These are phyloP conservation scores for Gadus macrocephalus DNA, from an alignment of 2,113 vertebrate genomes.

Conservation along the genomic window DNA sequence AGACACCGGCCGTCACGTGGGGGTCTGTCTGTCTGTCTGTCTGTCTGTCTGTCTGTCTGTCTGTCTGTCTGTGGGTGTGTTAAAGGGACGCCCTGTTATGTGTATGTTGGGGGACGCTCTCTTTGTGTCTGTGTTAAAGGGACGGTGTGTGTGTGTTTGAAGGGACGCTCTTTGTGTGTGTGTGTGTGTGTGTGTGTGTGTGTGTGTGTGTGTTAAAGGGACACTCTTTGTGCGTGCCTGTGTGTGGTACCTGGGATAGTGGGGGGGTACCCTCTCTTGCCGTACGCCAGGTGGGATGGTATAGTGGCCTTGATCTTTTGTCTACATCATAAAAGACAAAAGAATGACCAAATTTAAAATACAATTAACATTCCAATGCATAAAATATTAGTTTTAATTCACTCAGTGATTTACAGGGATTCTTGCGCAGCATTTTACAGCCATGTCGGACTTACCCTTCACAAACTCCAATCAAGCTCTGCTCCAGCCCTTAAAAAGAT, in stretches of 20 bases:
- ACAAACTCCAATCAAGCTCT: conserved; percentile 90
- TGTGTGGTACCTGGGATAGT: conserved; percentile 84
- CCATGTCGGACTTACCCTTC: conserved; percentile 81
- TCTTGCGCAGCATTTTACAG: neutral
- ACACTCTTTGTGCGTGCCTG: too few relatives aligned
- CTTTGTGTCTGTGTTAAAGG: too few relatives aligned
- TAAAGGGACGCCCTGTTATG: too few relatives aligned
- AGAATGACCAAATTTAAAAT: neutral
- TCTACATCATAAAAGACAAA: conserved; percentile 58
- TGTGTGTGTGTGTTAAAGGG: too few relatives aligned
- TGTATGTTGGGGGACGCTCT: neutral
- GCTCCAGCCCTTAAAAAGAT: conserved; percentile 82
- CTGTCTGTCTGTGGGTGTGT: neutral
- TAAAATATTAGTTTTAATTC: neutral
- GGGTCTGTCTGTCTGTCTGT: too few relatives aligned
- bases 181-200: neutral
- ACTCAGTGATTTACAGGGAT: neutral
- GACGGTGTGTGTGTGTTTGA: too few relatives aligned
- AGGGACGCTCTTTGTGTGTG: neutral
- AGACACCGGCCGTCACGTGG: neutral
- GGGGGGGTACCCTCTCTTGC: conserved; percentile 90
- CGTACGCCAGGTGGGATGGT: conserved; percentile 90
- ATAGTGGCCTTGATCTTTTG: conserved; percentile 93
- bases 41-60: too few relatives aligned
- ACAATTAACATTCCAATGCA: too few relatives aligned